Evolutionary conservation across 1,140 invertebrate genomes (phyloP), one percentile per base, ranked within the genome.

Genomic region (Atopsyche davidsoni): DNA sequence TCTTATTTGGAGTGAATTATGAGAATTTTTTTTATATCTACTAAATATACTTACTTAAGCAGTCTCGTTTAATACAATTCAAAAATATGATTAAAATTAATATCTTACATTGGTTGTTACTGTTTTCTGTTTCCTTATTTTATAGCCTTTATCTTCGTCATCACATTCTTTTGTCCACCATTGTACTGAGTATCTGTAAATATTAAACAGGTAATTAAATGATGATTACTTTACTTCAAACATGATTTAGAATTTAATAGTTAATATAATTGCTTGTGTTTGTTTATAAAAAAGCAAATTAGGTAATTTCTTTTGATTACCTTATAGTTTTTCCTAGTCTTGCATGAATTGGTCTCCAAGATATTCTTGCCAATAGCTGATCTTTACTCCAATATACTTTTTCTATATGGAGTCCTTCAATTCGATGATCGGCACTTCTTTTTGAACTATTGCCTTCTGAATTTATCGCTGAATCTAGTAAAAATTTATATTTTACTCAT

Each of bases 361-460:
- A 59, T 42, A 78, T 69, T 56, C 64, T 69, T 0, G 74, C 75
- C 46, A 67, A 67, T 13, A 78, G 55, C 48, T 71, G 69, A 46
- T 69, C 64, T 45, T 72, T 68, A 31, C 66, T 64, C 73, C 74
- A 76, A 36, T 68, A 65, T n/a, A 77, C 61, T 59, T 72, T 75
- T 38, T 74, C 64, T 32, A 77, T 48, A 49, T 69, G 68, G 0
- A 78, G 55, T 35, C 64, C 68, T 55, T 69, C 71, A 46, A 76
- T 69, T 58, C 59, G 60, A 40, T 61, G 64, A 11, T 64, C 62
- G 4, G 57, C 60, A 13, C 62, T 60, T 50, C 60, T 64, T 43
- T 64, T 61, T 11, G 69, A 53, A 40, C 46, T 48, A 31, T 48
- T 53, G 7, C 51, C 49, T 31, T 51, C 46, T 4, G 25, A 40